phyloP scores from a whole-genome alignment of 2,113 vertebrate species.

The Alces alces region DNA sequence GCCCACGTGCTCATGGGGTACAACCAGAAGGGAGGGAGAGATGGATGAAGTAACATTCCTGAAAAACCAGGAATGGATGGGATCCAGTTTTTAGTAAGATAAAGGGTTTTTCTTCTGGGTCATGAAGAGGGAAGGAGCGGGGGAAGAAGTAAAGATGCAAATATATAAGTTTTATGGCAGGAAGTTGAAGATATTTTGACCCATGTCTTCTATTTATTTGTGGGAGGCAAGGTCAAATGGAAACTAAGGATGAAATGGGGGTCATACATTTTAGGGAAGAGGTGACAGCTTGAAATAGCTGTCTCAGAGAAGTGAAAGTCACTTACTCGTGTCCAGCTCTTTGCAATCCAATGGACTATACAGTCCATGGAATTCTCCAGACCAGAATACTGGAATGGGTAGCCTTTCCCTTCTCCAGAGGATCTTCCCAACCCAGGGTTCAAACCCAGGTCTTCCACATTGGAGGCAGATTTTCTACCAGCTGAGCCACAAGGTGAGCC shows the following conservation, averaged over 20 bases:
- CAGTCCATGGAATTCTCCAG: neutral
- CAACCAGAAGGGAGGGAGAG: neutral
- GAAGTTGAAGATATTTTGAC: neutral
- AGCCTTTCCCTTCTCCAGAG: neutral
- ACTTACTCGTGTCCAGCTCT: accelerated
- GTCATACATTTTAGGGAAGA: neutral
- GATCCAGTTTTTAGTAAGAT: neutral
- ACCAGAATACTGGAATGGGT: neutral
- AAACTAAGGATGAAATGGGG: neutral
- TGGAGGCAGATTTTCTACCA: neutral
- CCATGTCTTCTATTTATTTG: neutral
- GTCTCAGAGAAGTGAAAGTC: neutral
- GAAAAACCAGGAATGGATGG: neutral
- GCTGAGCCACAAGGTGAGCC: neutral
- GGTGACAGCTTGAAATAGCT: neutral
- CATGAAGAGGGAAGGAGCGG: neutral
- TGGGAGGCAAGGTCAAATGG: neutral
- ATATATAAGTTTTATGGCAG: neutral
- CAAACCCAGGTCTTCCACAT: accelerated
- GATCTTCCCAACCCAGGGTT: neutral
- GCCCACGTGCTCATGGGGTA: neutral
- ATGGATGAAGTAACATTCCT: neutral
- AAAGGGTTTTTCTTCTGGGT: neutral
- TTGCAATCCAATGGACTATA: neutral
- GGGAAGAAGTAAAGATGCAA: neutral